A percentile compares a stretch with the other conserved stretches of the same genome.
phyloP scores from a whole-genome alignment of 2,888 invertebrate species.

The Artemia sinica region DNA sequence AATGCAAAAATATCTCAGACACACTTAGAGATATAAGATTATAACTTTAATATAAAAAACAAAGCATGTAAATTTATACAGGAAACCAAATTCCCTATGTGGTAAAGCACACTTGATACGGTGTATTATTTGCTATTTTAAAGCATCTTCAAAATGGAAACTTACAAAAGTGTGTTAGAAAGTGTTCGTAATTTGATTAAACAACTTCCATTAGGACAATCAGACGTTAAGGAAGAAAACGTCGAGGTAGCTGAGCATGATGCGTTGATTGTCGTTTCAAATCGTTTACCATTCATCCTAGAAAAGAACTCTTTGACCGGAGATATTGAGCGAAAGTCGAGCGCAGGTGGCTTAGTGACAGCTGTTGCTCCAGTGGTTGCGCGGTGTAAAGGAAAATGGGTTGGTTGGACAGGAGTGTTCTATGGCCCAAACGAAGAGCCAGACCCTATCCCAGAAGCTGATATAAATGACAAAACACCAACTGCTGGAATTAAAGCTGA shows the following conservation, averaged over 20 bases:
- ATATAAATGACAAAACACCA: constrained; percentile 31
- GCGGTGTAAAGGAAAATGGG: constrained; percentile 33
- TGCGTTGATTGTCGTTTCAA: constrained; percentile 65
- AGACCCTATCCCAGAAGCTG: constrained; percentile 31
- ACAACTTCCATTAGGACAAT: background rate
- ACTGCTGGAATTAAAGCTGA: constrained; percentile 31
- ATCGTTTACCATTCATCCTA: constrained; percentile 70
- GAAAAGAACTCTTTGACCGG: constrained; percentile 53
- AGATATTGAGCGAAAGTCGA: constrained; percentile 58
- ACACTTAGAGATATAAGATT: no score
- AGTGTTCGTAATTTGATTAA: no score
- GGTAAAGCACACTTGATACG: no score
- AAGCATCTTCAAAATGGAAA: no score
- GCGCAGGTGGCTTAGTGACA: constrained; percentile 37
- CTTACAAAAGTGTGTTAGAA: no score
- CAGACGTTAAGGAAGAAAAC: constrained; percentile 18
- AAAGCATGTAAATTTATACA: no score
- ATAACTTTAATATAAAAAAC: no score
- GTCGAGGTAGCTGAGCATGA: background rate
- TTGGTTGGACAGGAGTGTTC: constrained; percentile 34
- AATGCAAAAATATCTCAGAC: no score
- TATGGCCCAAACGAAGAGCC: constrained; percentile 26
- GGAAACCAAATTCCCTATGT: no score
- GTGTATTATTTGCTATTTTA: no score
- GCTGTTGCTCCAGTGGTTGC: constrained; percentile 34